Conservation (phyloP, 2,888 invertebrate species). For the Andricus quercusramuli region DNA sequence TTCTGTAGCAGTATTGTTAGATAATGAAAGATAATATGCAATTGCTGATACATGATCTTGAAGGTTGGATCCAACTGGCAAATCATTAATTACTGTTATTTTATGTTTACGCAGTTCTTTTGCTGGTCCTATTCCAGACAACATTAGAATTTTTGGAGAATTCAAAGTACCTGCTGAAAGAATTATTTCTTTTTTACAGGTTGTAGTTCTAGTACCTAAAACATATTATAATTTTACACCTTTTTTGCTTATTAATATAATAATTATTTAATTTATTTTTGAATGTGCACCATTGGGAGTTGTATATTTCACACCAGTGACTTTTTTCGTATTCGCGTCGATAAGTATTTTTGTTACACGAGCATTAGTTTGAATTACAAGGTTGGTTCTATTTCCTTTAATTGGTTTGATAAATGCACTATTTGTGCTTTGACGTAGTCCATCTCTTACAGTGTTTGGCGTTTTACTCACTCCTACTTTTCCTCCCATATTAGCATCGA, state of each 20-base stretch:
- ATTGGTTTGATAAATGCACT: conserved; percentile 59
- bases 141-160: conserved; percentile 80
- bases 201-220: conserved; percentile 76
- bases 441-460: too few relatives aligned
- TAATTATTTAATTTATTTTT: not conserved
- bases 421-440: too few relatives aligned
- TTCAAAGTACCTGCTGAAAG: conserved; percentile 80
- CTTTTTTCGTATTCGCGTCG: conserved; percentile 77
- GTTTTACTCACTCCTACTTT: conserved; percentile 84
- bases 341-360: conserved; percentile 87
- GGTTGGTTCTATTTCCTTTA: conserved; percentile 80
- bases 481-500: conserved; percentile 89
- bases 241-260: not conserved
- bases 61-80: conserved; percentile 74
- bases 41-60: conserved; percentile 79
- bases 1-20: conserved; percentile 63
- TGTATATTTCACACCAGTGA: conserved; percentile 78
- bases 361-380: conserved; percentile 89
- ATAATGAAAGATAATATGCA: conserved; percentile 73
- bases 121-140: conserved; percentile 79
- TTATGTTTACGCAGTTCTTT: not conserved
- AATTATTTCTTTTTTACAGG: conserved; percentile 78
- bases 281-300: conserved; percentile 64
- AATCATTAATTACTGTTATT: conserved; percentile 69
- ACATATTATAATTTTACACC: conserved; percentile 76